Evolutionary conservation across 2,113 vertebrate species (phyloP).

Genomic region (Passer domesticus): DNA sequence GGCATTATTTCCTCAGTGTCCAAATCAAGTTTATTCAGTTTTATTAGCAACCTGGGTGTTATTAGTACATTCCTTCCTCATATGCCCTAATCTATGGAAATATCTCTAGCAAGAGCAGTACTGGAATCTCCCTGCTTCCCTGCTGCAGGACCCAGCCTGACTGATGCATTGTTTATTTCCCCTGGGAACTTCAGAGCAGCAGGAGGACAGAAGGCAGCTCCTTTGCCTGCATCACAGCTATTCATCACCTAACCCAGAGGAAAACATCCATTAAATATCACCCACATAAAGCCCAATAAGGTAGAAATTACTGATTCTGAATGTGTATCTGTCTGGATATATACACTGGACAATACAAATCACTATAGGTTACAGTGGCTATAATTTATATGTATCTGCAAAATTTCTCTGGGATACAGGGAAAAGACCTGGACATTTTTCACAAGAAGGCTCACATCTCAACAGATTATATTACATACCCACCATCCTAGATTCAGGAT

Average conservation of each 20-base stretch:
- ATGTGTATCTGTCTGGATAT: neutral
- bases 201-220: neutral
- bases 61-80: neutral
- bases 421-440: neutral
- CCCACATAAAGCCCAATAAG: neutral
- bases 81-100: neutral
- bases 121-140: neutral
- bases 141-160: neutral
- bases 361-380: neutral
- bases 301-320: neutral
- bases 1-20: neutral
- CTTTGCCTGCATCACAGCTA: neutral
- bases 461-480: neutral
- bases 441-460: neutral
- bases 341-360: neutral
- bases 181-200: neutral
- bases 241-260: neutral
- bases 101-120: neutral
- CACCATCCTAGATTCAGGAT: neutral
- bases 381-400: neutral
- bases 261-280: neutral
- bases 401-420: neutral
- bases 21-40: neutral
- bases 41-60: conserved; percentile 2
- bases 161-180: conserved; percentile 17